Evolutionary conservation across 1,140 invertebrate species (phyloP), one percentile per base, ranked within the genome.

Genomic region (Uloborus diversus): DNA sequence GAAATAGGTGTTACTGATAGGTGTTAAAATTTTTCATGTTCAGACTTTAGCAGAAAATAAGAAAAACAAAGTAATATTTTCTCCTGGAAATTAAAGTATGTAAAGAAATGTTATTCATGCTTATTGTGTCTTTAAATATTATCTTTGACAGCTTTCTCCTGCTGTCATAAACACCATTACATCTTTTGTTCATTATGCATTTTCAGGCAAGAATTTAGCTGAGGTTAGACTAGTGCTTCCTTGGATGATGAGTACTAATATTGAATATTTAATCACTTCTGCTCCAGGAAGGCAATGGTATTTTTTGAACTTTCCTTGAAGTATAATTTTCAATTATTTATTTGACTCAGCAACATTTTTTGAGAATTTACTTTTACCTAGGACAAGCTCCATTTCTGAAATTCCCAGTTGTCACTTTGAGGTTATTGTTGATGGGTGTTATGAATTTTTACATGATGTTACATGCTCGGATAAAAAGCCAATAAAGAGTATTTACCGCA

Each of bases 371-470:
- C 30, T 56, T 56, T 35, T 56, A 28, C 23, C 9, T 57, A 70
- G 66, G 51, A 70, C 53, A 70, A 25, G 13, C 25, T 65, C 32
- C 30, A 37, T n/a, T 27, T 37, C 73, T 28, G 83, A 82, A 20
- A 49, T 56, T 69, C 35, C 66, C 47, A 47, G 17, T 37, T 57
- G 78, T 56, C 73, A 53, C 59, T 84, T 84, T 66, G 82, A 83
- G 75, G 49, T 84, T 5, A 81, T 80, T 57, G 68, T 84, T 59
- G 87, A 88, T 82, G 84, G 56, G 73, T 84, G 66, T 82, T 87
- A 94, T 84, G 93, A 94, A 84, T 94, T 94, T 87, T 86, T 94
- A 20, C 92, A 94, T 84, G 93, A 94, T 83, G 91, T 94, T 23
- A 93, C 91, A 1, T 93, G 92, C 85, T 85, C 90, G 28, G 89